Evolutionary conservation across 2,113 vertebrate species (phyloP), one percentile per base, ranked within the genome.

Genomic region (Halichoerus grypus): DNA sequence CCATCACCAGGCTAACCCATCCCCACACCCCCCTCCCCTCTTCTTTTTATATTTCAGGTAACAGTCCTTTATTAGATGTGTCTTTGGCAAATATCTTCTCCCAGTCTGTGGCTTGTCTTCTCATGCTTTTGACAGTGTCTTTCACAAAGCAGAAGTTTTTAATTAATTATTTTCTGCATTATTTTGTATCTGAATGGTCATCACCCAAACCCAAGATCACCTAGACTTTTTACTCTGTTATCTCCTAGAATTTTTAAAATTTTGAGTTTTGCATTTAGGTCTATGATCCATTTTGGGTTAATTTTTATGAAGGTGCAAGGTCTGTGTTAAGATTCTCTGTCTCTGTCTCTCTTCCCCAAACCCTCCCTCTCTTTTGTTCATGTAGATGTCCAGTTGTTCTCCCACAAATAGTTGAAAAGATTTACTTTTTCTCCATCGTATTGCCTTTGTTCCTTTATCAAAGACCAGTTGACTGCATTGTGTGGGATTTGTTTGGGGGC

Each of bases 1-100:
- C 46, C 46, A 46, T 46, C 46, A 46, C 46, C 46, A 46, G 46
- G 46, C 46, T 8, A 46, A 46, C 46, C 46, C 46, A 46, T 46
- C 46, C 46, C 46, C 46, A 8, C 7, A 8, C 7, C 7, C 46
- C 7, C 46, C 46, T 46, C 46, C 46, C 46, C 46, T 46, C 46
- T 51, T 57, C 18, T 87, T 67, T 42, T 21, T 59, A 51, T 88
- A 55, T 92, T 76, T 81, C 19, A 39, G 2, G 7, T 84, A 72
- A 16, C 33, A 77, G 5, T 65, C 21, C 8, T 72, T 88, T 82
- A 49, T 76, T 9, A 42, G 14, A 36, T 80, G 21, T 72, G 46
- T 76, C 49, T 95, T 88, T 84, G 76, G 53, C 33, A 95, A 36
- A 22, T 61, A 65, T 79, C 28, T 71, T 79, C 89, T 77, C n/a